A percentile compares a stretch with the other conserved stretches of the same genome.
phyloP scores from a whole-genome alignment of 2,113 vertebrate genomes.

The Cathartes aura region DNA sequence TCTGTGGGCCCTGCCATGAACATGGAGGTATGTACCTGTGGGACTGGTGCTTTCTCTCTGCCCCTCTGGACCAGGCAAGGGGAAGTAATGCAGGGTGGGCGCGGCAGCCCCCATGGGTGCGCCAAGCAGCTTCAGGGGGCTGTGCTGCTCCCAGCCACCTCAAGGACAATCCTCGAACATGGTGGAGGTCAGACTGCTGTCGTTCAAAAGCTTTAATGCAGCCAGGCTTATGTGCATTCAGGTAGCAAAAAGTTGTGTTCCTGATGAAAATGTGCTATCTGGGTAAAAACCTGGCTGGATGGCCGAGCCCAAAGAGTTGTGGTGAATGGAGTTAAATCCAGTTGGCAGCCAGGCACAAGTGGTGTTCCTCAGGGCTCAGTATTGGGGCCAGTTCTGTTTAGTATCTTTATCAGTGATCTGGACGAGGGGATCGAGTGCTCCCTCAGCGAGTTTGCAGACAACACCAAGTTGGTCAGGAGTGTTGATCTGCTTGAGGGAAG shows the following conservation, averaged over 20 bases:
- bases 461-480: too few relatives aligned
- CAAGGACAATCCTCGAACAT: rapidly evolving
- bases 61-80: rapidly evolving
- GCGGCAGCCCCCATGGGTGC: rapidly evolving
- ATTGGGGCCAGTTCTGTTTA: too few relatives aligned
- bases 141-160: rapidly evolving
- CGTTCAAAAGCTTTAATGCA: neutral
- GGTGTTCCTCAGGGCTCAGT: too few relatives aligned
- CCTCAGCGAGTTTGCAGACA: too few relatives aligned
- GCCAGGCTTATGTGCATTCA: neutral
- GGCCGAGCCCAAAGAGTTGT: neutral
- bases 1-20: rapidly evolving
- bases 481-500: too few relatives aligned
- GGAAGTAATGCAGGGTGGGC: rapidly evolving
- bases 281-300: neutral
- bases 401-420: too few relatives aligned
- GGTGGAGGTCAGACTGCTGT: rapidly evolving
- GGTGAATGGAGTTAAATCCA: too few relatives aligned
- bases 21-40: rapidly evolving
- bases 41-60: too few relatives aligned
- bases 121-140: rapidly evolving
- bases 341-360: too few relatives aligned
- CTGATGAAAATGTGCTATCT: neutral
- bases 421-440: too few relatives aligned
- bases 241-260: neutral